Conservation (phyloP, 2,113 vertebrate genomes). For the Oriolus oriolus region DNA sequence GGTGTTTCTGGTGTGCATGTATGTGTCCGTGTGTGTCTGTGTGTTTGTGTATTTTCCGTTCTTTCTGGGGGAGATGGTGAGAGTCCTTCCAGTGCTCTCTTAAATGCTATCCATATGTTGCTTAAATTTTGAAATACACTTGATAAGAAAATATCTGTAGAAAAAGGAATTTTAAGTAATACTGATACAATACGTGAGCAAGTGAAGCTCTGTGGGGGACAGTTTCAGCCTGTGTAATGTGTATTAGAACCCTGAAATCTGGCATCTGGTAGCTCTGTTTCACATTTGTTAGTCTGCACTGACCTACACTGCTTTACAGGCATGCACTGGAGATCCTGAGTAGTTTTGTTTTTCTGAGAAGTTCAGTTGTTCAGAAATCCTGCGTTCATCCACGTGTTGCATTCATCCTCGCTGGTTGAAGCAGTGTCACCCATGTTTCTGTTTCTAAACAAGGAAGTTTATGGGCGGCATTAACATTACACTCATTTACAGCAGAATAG, state of each 20-base stretch:
- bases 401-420: not conserved
- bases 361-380: not conserved
- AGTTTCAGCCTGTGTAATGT: not conserved
- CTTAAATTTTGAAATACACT: not conserved
- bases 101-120: not conserved
- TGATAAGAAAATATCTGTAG: not conserved
- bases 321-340: fast-evolving
- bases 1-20: not conserved
- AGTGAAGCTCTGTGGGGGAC: not conserved
- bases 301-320: not conserved
- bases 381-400: not conserved
- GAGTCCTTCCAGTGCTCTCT: not conserved
- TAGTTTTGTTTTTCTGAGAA: not conserved
- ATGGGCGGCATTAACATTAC: not conserved
- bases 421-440: not conserved
- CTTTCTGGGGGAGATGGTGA: not conserved
- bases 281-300: not conserved
- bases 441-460: not conserved
- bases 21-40: not conserved
- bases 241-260: not conserved
- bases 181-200: not conserved
- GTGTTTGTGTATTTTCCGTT: not conserved
- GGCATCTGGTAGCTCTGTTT: not conserved
- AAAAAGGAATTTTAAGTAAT: not conserved
- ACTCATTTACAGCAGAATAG: not conserved